phyloP scores from a whole-genome alignment of 2,113 vertebrate genomes.

The Entosphenus tridentatus region DNA sequence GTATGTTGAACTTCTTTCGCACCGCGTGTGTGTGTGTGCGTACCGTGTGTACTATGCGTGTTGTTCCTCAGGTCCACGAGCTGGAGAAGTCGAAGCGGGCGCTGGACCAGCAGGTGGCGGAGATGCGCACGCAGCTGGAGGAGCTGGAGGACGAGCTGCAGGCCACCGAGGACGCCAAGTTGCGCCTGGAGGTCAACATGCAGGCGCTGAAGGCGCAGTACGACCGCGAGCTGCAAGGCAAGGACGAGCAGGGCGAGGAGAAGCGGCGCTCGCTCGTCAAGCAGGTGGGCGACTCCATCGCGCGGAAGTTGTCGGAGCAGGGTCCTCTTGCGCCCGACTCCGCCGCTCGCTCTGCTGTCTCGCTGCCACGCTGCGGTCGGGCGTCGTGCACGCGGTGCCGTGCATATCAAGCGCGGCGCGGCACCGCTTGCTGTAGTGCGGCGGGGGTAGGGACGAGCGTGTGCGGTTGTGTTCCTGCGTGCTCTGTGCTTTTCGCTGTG shows the following conservation, averaged over 20 bases:
- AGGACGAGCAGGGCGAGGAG: conserved; percentile 81
- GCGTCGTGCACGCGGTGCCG: no score
- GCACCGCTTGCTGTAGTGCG: neutral
- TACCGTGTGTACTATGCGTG: no score
- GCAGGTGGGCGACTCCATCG: conserved; percentile 36
- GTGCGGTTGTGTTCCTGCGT: no score
- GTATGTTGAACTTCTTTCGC: no score
- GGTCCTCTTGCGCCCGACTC: no score
- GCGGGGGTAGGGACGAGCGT: no score
- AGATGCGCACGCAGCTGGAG: conserved; percentile 87
- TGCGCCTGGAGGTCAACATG: conserved; percentile 94
- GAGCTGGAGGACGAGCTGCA: conserved; percentile 91
- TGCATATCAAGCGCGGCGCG: neutral
- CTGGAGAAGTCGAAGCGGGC: conserved; percentile 88
- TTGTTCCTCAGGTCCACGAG: conserved; percentile 44
- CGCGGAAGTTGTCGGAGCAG: no score
- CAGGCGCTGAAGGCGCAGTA: conserved; percentile 97
- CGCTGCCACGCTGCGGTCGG: no score
- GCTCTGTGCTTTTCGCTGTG: no score
- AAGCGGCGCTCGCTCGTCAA: conserved; percentile 78
- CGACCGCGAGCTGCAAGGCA: conserved; percentile 58
- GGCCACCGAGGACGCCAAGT: conserved; percentile 82
- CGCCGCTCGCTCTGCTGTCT: no score
- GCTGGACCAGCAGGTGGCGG: conserved; percentile 81
- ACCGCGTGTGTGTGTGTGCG: no score